Evolutionary conservation across 2,888 invertebrate species (phyloP), one percentile per base, ranked within the genome.

Genomic region (Limnephilus lunatus): DNA sequence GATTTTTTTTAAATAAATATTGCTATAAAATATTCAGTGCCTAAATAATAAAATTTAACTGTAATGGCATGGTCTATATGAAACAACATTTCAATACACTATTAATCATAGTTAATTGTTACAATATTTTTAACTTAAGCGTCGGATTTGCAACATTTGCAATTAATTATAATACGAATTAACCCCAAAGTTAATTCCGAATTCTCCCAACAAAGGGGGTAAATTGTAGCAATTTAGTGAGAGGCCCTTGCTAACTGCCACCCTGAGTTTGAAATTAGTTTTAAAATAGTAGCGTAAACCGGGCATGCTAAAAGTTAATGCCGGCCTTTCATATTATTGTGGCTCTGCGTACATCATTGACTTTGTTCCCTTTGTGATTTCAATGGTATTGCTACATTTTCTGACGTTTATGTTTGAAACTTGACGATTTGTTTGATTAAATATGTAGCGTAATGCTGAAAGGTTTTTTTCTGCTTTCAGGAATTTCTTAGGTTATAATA

Each of bases 261-360:
- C 92, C 86, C 90, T 81, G n/a, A 90, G 87, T 90, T 90, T 80
- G 82, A 85, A 92, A 92, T 92, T 92, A 92, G 92, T 92, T 92
- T 92, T 88, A 92, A 89, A 92, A 92, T 88, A 88, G 91, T 86
- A 48, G 86, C 86, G 91, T 82, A 87, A 91, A 87, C 87, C 81
- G 86, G 48, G 80, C 87, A 81, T 87, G 87, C 39, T 81, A 32
- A 87, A 86, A 91, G 83, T 81, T 82, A 48, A 90, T 90, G 48
- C 86, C 35, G 44, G 44, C 39, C 44, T 44, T 86, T 86, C 44
- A 44, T 39, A 35, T 35, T 86, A 44, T 44, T 48, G 48, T n/a
- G 44, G 12, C 44, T 83, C 48, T n/a, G 39, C 30, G 85, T 85
- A 39, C 35, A 85, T 85, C 85, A 85, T 39, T 39, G 35, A 85